A percentile compares a stretch with the other conserved stretches of the same genome.
Evolutionary conservation across 1,140 invertebrate species (phyloP).

Genomic region (Aethina tumida): DNA sequence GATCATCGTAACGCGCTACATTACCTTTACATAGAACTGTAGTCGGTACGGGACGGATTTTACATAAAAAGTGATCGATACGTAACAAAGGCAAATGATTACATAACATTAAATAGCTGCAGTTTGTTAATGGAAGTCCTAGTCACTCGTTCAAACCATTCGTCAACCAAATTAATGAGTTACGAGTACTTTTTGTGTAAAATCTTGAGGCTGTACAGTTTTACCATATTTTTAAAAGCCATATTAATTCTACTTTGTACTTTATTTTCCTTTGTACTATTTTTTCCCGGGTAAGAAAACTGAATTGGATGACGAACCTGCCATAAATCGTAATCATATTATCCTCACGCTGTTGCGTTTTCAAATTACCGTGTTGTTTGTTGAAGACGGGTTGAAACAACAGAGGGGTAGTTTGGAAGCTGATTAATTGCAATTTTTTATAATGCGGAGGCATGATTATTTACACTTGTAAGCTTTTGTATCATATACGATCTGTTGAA

Average conservation of each 20-base stretch:
- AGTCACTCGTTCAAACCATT: neutral
- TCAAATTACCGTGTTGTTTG: too few species aligned
- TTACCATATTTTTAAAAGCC: too few species aligned
- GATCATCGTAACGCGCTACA: slow-evolving; percentile 28
- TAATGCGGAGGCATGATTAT: slow-evolving; percentile 6
- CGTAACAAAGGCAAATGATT: neutral
- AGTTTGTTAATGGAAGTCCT: neutral
- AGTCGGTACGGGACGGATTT: slow-evolving; percentile 3
- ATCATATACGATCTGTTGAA: neutral
- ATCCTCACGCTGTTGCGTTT: too few species aligned
- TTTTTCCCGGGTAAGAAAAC: too few species aligned
- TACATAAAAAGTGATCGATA: slow-evolving; percentile 4
- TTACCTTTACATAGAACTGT: slow-evolving; percentile 27
- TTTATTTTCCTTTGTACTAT: too few species aligned
- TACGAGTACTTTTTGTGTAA: slow-evolving; percentile 1
- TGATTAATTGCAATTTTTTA: too few species aligned
- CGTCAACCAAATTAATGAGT: slow-evolving; percentile 6
- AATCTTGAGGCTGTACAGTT: too few species aligned
- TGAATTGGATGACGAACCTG: too few species aligned
- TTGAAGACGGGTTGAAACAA: too few species aligned
- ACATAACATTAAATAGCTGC: neutral
- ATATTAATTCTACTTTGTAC: too few species aligned
- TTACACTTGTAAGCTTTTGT: slow-evolving; percentile 1
- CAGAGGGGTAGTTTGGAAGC: too few species aligned
- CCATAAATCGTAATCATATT: too few species aligned